Percentiles rank a stretch among this genome's conserved stretches.
Evolutionary conservation across 2,113 vertebrate species (phyloP).

Genomic region (Nesoenas mayeri): DNA sequence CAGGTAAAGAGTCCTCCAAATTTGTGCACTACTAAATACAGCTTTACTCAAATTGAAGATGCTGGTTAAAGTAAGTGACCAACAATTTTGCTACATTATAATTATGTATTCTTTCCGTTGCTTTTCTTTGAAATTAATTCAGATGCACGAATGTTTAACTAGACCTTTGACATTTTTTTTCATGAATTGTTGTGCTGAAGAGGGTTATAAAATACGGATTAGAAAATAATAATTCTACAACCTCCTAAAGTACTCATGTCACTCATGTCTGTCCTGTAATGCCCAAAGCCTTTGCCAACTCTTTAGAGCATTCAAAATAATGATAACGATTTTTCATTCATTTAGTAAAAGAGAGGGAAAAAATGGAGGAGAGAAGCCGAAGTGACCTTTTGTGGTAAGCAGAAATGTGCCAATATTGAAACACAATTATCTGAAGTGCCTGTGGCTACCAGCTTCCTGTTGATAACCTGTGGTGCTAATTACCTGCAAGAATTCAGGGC

Average conservation of each 20-base stretch:
- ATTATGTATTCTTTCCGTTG: neutral
- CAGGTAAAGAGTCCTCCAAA: neutral
- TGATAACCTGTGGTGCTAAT: conserved; percentile 76
- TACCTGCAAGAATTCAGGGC: conserved; percentile 73
- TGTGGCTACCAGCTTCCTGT: conserved; percentile 65
- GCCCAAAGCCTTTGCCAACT: neutral
- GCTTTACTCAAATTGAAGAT: neutral
- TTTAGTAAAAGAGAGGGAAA: conserved; percentile 21
- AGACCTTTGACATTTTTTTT: neutral
- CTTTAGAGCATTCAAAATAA: conserved; percentile 3
- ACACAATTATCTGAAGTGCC: conserved; percentile 78
- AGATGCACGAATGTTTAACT: neutral
- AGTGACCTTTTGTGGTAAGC: conserved; percentile 73
- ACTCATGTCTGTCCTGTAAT: neutral
- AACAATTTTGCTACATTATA: neutral
- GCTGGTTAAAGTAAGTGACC: neutral
- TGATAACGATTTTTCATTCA: conserved; percentile 5
- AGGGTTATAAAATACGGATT: neutral
- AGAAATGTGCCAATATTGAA: conserved; percentile 66
- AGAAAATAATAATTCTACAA: neutral
- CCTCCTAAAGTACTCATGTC: neutral
- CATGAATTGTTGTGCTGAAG: neutral
- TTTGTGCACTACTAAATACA: neutral
- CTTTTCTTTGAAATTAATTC: conserved; percentile 19
- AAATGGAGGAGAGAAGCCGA: conserved; percentile 15